Evolutionary conservation across 2,888 invertebrate species (phyloP), one percentile per base, ranked within the genome.

Genomic region (Perdita meconis): DNA sequence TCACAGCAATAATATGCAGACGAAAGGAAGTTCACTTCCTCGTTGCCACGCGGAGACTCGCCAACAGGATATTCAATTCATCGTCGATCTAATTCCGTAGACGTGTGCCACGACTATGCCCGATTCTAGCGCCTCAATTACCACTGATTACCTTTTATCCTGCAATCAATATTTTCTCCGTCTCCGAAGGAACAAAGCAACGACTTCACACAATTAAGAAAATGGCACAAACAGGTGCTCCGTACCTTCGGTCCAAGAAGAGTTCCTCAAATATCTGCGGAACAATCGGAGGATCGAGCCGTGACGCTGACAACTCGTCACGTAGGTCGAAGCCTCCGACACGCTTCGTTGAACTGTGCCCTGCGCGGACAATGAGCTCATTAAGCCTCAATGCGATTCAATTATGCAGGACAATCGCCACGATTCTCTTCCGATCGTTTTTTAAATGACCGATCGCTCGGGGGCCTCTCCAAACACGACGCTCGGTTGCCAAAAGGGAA

Each of bases 301-400:
- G 30, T 12, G 57, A 30, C n/a, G 57, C 22, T 36, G 65, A 30
- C 66, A 51, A 75, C 75, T 61, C 69, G 78, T 70, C 68, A 55
- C 57, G 59, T 67, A 47, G 53, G 53, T 64, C 72, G 66, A 57
- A 63, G 42, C 26, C 55, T 64, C 65, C 47, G 61, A 51, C 72
- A 30, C 74, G 66, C 73, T 71, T 81, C 78, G 76, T 59, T 56
- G 80, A 80, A 80, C 78, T 51, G 40, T 50, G 26, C 57, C 40
- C 60, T 36, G 56, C 61, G 42, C 51, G 80, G 36, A 78, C 82
- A 84, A 86, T 82, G 67, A 78, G 81, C 80, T 85, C 84, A 77
- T 85, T 86, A 84, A 77, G 73, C 72, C 51, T 74, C 65, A 81
- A 85, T 82, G 60, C 77, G 51, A 80, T 61, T 81, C 81, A 78